Evolutionary conservation across 1,140 invertebrate species (phyloP).

Genomic region (Philaenus spumarius): DNA sequence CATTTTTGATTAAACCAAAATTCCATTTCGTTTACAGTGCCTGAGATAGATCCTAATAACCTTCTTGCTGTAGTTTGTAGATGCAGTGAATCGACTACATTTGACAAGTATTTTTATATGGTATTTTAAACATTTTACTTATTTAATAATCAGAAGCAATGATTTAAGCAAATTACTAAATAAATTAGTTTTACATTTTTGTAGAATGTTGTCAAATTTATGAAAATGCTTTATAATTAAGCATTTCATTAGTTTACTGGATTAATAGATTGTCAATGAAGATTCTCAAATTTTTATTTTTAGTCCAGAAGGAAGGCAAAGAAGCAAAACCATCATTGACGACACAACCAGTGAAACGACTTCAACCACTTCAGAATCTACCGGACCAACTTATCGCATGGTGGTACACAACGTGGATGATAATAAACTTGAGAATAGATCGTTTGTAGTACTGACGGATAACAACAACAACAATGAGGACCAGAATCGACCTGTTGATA

Average conservation of each 20-base stretch:
- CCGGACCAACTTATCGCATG: conserved; percentile 3
- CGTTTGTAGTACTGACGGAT: conserved; percentile 25
- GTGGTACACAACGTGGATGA: conserved; percentile 22
- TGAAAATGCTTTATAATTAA: background rate
- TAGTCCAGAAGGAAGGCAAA: conserved; percentile 1
- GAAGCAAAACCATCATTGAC: background rate
- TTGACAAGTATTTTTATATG: too few species aligned
- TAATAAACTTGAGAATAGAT: conserved; percentile 6
- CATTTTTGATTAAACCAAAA: too few species aligned
- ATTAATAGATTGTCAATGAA: background rate
- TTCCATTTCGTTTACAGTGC: too few species aligned
- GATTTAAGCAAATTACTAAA: background rate
- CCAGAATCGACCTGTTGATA: background rate
- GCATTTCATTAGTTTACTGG: background rate
- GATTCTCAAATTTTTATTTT: background rate
- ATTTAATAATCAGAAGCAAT: background rate
- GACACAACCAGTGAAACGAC: background rate
- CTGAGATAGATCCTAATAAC: too few species aligned
- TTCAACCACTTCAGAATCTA: background rate
- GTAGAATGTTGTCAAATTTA: background rate
- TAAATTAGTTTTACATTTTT: background rate
- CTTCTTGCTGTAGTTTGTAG: too few species aligned
- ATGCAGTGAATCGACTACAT: too few species aligned
- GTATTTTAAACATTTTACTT: too few species aligned
- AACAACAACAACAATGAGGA: conserved; percentile 25